Percentiles rank a stretch among this genome's conserved stretches.
Evolutionary conservation across 2,113 vertebrate species (phyloP).

Genomic region (Ciconia stormi): DNA sequence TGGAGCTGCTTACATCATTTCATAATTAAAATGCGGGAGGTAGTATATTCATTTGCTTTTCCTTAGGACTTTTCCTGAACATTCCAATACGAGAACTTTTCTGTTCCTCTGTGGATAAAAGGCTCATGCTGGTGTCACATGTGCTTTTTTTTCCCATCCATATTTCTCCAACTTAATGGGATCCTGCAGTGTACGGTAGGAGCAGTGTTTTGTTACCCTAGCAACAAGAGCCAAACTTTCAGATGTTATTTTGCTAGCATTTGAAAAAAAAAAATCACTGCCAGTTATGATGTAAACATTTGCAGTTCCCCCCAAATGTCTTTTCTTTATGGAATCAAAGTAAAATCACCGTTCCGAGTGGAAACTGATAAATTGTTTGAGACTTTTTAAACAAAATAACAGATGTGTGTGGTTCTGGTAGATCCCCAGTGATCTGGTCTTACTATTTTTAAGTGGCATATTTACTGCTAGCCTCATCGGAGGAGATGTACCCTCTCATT

Average conservation of each 20-base stretch:
- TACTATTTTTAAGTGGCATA: not conserved
- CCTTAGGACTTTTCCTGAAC: not conserved
- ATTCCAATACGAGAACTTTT: not conserved
- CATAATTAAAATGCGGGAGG: not conserved
- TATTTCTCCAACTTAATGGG: not conserved
- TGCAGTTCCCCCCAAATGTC: conserved; percentile 9
- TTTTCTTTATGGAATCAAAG: not conserved
- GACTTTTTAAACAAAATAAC: not conserved
- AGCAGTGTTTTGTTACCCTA: conserved; percentile 65
- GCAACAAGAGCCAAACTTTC: conserved; percentile 59
- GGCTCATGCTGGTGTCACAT: not conserved
- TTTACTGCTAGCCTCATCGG: conserved; percentile 34
- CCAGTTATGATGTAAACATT: conserved; percentile 65
- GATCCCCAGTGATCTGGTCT: not conserved
- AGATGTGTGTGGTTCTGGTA: conserved; percentile 2
- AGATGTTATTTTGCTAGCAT: conserved; percentile 40
- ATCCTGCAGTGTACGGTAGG: conserved; percentile 11
- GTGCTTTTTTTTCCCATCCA: not conserved
- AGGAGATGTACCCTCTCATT: not conserved
- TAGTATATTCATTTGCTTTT: not conserved
- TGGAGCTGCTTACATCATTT: not conserved
- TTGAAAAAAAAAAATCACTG: not conserved
- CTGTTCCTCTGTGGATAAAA: not conserved
- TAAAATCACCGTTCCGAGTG: not conserved
- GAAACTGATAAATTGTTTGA: not conserved